Conservation (phyloP, 2,797 vertebrate species). For the Rhincodon typus region DNA sequence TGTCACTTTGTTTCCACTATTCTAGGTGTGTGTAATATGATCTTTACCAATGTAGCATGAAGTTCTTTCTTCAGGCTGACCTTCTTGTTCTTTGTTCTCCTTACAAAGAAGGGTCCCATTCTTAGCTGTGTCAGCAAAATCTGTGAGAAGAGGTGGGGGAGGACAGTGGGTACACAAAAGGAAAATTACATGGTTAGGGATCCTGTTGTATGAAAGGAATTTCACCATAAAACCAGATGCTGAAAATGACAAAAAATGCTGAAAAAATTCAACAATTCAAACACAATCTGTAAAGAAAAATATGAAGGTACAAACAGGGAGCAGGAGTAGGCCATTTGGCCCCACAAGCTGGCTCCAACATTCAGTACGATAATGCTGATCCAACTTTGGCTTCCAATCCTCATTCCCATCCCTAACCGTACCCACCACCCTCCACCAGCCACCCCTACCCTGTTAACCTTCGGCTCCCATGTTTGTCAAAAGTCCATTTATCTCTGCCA, state of each 20-base stretch:
- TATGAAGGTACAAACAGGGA: too few relatives aligned
- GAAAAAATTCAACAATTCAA: background rate
- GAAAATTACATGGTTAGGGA: background rate
- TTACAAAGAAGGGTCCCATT: background rate
- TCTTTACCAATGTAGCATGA: background rate
- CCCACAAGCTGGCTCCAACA: too few relatives aligned
- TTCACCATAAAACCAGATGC: background rate
- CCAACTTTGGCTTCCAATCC: too few relatives aligned
- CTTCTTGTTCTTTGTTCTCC: background rate
- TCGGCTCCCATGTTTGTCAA: too few relatives aligned
- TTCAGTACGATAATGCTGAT: too few relatives aligned
- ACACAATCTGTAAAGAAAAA: background rate
- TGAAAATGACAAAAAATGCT: background rate
- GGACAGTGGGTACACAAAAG: background rate
- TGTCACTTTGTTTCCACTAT: background rate
- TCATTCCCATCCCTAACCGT: too few relatives aligned
- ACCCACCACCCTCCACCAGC: too few relatives aligned
- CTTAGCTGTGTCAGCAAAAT: background rate
- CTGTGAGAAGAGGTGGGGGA: background rate
- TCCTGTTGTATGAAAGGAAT: background rate
- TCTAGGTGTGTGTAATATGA: background rate
- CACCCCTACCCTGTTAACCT: too few relatives aligned
- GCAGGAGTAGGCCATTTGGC: too few relatives aligned
- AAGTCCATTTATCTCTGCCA: too few relatives aligned
- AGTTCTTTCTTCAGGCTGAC: background rate